Conservation (phyloP, 2,113 vertebrate genomes). For the Rallus limicola region DNA sequence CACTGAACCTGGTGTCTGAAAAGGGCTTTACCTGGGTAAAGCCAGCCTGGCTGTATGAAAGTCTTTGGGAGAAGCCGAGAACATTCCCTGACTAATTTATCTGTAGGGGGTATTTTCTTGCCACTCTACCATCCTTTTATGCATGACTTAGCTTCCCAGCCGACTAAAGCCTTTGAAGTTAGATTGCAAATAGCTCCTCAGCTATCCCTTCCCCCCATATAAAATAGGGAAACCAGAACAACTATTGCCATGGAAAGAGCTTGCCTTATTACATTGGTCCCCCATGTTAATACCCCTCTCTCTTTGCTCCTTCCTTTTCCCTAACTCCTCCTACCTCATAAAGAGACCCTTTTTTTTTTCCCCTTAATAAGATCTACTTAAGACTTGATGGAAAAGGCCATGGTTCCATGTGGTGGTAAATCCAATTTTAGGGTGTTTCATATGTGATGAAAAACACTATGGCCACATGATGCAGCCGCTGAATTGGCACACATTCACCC, state of each 20-base stretch:
- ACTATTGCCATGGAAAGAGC: constrained; percentile 4
- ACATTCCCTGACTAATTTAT: constrained; percentile 63
- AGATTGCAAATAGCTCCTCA: constrained; percentile 51
- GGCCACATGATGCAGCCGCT: neutral
- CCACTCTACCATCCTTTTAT: constrained; percentile 64
- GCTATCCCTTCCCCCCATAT: constrained; percentile 1
- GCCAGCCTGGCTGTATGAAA: constrained; percentile 2
- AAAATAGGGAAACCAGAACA: constrained; percentile 35
- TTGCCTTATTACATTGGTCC: constrained; percentile 6
- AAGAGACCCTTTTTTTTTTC: neutral
- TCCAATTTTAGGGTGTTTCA: constrained; percentile 57
- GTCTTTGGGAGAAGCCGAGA: constrained; percentile 35
- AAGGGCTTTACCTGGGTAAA: constrained; percentile 51
- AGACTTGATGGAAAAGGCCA: constrained; percentile 40
- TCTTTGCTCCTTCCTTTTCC: constrained; percentile 13
- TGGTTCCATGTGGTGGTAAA: constrained; percentile 48
- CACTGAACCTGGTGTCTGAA: constrained; percentile 35
- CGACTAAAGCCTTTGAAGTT: constrained; percentile 60
- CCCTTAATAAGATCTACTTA: constrained; percentile 42
- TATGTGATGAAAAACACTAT: constrained; percentile 9
- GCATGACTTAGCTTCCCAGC: constrained; percentile 67
- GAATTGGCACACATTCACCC: constrained; percentile 29
- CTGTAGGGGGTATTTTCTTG: constrained; percentile 66
- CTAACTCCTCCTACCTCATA: neutral
- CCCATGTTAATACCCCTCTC: neutral